These are phyloP conservation scores for Drosophila meridiana DNA, from an alignment of 2,888 invertebrate genomes.

Conservation along the genomic window DNA sequence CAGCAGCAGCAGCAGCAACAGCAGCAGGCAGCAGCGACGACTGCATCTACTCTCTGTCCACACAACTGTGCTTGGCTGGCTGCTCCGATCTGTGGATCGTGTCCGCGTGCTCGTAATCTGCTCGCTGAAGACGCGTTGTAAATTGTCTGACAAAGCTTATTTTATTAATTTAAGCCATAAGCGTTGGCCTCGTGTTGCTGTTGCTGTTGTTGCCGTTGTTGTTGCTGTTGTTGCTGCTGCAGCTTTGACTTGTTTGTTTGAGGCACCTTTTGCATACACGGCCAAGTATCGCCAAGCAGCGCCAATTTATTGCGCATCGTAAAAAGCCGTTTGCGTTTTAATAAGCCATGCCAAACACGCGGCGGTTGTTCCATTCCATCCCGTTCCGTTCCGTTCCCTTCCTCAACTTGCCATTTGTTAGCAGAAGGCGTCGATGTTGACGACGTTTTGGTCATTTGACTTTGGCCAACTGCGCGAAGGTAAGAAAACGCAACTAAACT, in stretches of 20 bases:
- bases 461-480: conserved; percentile 18
- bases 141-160: conserved; percentile 83
- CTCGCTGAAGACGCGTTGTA: conserved; percentile 83
- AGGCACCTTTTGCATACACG: conserved; percentile 58
- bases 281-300: conserved; percentile 43
- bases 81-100: conserved; percentile 45
- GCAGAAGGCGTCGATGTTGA: conserved; percentile 67
- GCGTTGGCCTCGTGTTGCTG: conserved; percentile 63
- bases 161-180: conserved; percentile 83
- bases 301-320: conserved; percentile 77
- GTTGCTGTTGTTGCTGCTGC: conserved; percentile 32
- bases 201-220: conserved; percentile 22
- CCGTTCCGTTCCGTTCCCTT: conserved; percentile 7
- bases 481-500: conserved; percentile 9
- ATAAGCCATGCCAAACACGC: conserved; percentile 80
- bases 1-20: conserved; percentile 37
- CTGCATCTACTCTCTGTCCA: conserved; percentile 6
- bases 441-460: conserved; percentile 54
- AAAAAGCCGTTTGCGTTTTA: conserved; percentile 80
- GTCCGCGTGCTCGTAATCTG: conserved; percentile 80
- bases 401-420: conserved; percentile 44
- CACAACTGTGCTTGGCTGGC: background rate
- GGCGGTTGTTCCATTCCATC: conserved; percentile 46
- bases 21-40: conserved; percentile 59
- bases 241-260: conserved; percentile 56